Evolutionary conservation across 2,888 invertebrate species (phyloP).

Genomic region (Tridacna gigas): DNA sequence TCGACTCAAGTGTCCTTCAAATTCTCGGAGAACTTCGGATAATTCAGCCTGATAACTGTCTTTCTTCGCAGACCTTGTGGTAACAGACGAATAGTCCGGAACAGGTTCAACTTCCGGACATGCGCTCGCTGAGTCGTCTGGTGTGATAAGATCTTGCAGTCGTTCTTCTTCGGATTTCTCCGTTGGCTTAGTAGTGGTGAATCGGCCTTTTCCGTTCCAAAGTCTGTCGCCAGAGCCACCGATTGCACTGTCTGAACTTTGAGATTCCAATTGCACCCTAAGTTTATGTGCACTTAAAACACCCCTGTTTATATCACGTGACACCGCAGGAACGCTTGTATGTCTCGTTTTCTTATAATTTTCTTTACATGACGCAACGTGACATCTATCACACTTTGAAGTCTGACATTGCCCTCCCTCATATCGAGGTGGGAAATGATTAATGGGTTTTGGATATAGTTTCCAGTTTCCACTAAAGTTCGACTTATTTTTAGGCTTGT

Average conservation of each 20-base stretch:
- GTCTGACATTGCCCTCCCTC: conserved; percentile 43
- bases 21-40: conserved; percentile 53
- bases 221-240: conserved; percentile 60
- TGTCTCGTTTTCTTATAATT: neutral
- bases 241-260: conserved; percentile 66
- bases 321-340: neutral
- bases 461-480: conserved; percentile 60
- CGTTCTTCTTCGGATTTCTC: conserved; percentile 40
- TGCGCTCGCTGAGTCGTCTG: conserved; percentile 61
- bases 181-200: conserved; percentile 23
- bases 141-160: conserved; percentile 56
- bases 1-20: conserved; percentile 52
- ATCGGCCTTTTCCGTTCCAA: conserved; percentile 40
- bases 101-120: conserved; percentile 41
- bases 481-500: conserved; percentile 20
- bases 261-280: conserved; percentile 30
- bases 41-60: conserved; percentile 53
- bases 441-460: conserved; percentile 49
- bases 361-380: neutral
- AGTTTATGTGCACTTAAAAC: neutral
- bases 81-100: conserved; percentile 54
- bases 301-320: neutral
- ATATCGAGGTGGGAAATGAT: conserved; percentile 56
- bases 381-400: conserved; percentile 59
- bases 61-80: conserved; percentile 18